phyloP scores from a whole-genome alignment of 23 tunicate species.

The Clavelina lepadiformis region DNA sequence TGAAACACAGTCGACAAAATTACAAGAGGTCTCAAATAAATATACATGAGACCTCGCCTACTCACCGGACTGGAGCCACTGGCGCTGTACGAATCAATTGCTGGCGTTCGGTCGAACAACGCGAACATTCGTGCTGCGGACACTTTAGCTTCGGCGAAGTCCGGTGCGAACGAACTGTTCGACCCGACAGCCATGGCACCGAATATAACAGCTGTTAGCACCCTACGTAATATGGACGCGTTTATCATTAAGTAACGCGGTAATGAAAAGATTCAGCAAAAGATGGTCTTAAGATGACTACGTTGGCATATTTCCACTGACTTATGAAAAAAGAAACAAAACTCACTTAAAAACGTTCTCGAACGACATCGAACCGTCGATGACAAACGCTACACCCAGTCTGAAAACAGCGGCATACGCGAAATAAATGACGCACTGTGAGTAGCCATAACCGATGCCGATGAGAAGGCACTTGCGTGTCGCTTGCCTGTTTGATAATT shows the following conservation, averaged over 20 bases:
- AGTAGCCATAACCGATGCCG: constrained; percentile 87
- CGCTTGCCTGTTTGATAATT: too few relatives aligned
- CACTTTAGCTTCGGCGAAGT: constrained; percentile 85
- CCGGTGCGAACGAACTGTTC: constrained; percentile 88
- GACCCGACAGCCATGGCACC: constrained; percentile 99
- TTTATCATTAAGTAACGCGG: too few relatives aligned
- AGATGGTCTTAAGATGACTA: too few relatives aligned
- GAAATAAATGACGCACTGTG: constrained; percentile 84
- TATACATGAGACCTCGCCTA: too few relatives aligned
- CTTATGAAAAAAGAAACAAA: background rate
- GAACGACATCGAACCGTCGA: constrained; percentile 46
- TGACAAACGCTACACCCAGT: constrained; percentile 81
- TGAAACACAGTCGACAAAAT: too few relatives aligned
- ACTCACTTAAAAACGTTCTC: constrained; percentile 77
- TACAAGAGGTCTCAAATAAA: too few relatives aligned
- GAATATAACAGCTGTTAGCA: constrained; percentile 98
- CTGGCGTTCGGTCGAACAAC: constrained; percentile 61
- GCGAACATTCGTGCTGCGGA: constrained; percentile 82
- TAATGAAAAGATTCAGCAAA: too few relatives aligned
- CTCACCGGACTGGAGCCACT: constrained; percentile 71
- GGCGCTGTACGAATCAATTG: constrained; percentile 79
- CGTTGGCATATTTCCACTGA: too few relatives aligned
- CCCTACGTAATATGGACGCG: too few relatives aligned
- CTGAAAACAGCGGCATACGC: constrained; percentile 96
- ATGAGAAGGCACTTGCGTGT: constrained; percentile 1